Percentiles rank a stretch among this genome's conserved stretches.
These are phyloP conservation scores for Staurois parvus DNA, from an alignment of 2,797 vertebrate species.

Conservation along the genomic window DNA sequence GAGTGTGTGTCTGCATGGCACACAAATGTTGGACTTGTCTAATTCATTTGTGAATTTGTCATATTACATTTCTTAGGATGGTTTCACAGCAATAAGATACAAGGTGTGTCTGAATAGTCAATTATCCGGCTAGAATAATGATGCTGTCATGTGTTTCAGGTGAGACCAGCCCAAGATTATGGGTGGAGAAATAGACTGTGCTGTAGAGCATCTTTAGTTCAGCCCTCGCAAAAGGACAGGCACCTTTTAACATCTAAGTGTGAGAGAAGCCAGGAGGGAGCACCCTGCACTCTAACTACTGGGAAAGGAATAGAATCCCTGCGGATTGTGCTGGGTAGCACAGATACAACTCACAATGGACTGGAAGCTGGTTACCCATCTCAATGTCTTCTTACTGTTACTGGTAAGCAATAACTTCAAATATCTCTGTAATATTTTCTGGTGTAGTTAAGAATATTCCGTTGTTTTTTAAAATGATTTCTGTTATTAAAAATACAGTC, in stretches of 20 bases:
- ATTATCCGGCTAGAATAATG: conserved; percentile 78
- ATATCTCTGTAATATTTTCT: neutral
- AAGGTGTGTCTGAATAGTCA: conserved; percentile 79
- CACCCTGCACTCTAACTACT: conserved; percentile 65
- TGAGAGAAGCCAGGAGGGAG: conserved; percentile 67
- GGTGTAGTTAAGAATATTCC: neutral
- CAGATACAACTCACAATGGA: conserved; percentile 73
- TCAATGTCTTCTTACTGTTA: conserved; percentile 72
- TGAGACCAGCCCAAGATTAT: conserved; percentile 77
- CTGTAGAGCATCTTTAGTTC: conserved; percentile 77
- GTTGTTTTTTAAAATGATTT: too few species aligned
- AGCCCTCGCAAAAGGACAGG: conserved; percentile 71
- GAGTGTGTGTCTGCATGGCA: neutral
- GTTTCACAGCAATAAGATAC: conserved; percentile 81
- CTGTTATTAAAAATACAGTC: too few species aligned
- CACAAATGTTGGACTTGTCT: neutral
- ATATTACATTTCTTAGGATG: conserved; percentile 31
- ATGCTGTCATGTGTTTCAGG: conserved; percentile 78
- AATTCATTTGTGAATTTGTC: conserved; percentile 32
- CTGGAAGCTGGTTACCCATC: conserved; percentile 74
- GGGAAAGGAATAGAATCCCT: conserved; percentile 62
- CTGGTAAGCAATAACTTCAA: conserved; percentile 73
- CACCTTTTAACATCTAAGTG: conserved; percentile 69
- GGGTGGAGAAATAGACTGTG: conserved; percentile 79
- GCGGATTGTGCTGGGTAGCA: conserved; percentile 64